Evolutionary conservation across 2,888 invertebrate species (phyloP), one percentile per base, ranked within the genome.

Genomic region (Drosophila heteroneura): DNA sequence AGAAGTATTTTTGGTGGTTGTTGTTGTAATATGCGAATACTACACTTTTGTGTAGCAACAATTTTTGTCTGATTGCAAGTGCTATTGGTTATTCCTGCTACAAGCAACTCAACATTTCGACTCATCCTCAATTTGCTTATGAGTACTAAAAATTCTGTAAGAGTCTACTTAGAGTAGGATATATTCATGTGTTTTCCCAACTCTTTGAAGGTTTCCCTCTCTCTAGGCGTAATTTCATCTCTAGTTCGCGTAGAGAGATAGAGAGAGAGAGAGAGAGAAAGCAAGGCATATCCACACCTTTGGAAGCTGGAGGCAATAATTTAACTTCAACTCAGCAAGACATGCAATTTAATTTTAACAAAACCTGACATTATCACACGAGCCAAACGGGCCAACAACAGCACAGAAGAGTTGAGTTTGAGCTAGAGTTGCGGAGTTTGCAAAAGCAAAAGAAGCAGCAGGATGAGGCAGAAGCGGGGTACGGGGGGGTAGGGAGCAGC

Each of bases 311-410:
- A 39, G 89, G 85, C 81, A 86, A 86, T 86, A 89, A 86, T 89
- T 86, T 89, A 89, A 76, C 86, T 86, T 84, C 82, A 86, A 81
- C 82, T 68, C 89, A 82, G 89, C 89, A 86, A 88, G 90, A 89
- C 85, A 88, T 89, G 90, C 89, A 88, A 89, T 88, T 88, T 88
- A 89, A 89, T 88, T 89, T 88, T 81, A 83, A 89, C 87, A 88
- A 89, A 89, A 89, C 90, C 90, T 89, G 89, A 88, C 90, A 89
- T 89, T 87, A 87, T 89, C 90, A 87, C 88, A 88, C 85, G 81
- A 85, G 81, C 89, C 89, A 85, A 87, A 62, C 71, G 79, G 54
- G 60, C 68, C 64, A 62, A 56, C 68, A 60, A 49, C 60, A 64
- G 30, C 49, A 70, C 58, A 52, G 65, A 54, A 57, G 37, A 51